A percentile compares a stretch with the other conserved stretches of the same genome.
Evolutionary conservation across 1,140 invertebrate genomes (phyloP).

Genomic region (Apis florea): DNA sequence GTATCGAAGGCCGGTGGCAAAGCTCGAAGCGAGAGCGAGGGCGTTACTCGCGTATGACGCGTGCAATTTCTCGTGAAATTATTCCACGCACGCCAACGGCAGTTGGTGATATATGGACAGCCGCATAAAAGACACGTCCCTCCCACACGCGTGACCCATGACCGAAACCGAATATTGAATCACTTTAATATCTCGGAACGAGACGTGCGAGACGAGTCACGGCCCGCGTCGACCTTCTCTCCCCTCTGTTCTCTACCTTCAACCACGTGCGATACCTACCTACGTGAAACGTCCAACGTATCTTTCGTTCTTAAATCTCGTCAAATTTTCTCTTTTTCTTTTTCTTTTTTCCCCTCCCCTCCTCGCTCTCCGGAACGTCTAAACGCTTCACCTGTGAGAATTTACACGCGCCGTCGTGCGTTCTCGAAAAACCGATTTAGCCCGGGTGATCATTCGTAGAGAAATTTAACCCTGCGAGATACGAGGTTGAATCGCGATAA

Average conservation of each 20-base stretch:
- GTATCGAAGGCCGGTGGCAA: conserved; percentile 32
- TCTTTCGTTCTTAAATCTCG: neutral
- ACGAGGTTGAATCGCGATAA: no score
- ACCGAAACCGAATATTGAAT: conserved; percentile 69
- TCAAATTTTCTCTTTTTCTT: neutral
- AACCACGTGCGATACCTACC: conserved; percentile 42
- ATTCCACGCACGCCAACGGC: conserved; percentile 66
- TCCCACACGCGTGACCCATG: conserved; percentile 65
- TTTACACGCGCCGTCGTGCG: no score
- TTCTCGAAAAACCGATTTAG: no score
- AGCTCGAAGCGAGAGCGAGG: conserved; percentile 33
- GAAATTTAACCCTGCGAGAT: no score
- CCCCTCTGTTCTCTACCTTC: conserved; percentile 23
- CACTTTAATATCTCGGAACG: conserved; percentile 67
- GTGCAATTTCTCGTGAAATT: conserved; percentile 64
- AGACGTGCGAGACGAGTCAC: conserved; percentile 42
- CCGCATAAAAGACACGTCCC: conserved; percentile 62
- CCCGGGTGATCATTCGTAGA: no score
- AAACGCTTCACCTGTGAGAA: no score
- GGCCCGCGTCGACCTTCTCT: conserved; percentile 38
- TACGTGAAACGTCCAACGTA: conserved; percentile 13
- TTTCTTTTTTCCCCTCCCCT: no score
- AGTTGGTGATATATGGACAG: conserved; percentile 64
- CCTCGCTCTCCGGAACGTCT: no score
- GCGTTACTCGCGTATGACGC: conserved; percentile 57